A percentile compares a stretch with the other conserved stretches of the same genome.
Evolutionary conservation across 2,797 vertebrate species (phyloP).

Genomic region (Erethizon dorsatum): DNA sequence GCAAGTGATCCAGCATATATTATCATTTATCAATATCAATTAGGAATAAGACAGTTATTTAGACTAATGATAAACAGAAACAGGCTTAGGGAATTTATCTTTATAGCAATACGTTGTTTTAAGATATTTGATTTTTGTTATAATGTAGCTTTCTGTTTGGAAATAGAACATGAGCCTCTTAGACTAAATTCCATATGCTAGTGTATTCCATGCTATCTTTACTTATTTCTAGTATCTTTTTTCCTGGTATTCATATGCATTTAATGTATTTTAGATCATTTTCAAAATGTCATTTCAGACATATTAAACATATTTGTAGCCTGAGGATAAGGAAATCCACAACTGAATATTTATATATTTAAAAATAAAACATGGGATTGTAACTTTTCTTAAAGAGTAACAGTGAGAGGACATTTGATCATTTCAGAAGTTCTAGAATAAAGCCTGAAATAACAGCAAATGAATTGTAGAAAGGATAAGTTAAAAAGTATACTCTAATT

Average conservation of each 20-base stretch:
- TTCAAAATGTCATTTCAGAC: conserved; percentile 38
- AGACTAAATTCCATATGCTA: not conserved
- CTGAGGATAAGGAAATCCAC: not conserved
- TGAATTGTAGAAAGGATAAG: not conserved
- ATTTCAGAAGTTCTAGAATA: not conserved
- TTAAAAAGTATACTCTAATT: not conserved
- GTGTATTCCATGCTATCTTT: not conserved
- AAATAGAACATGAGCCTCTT: not conserved
- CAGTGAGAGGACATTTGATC: not conserved
- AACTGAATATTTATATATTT: not conserved
- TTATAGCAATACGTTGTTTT: not conserved
- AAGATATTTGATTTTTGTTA: conserved; percentile 27
- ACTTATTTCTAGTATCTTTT: not conserved
- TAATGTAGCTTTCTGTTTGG: not conserved
- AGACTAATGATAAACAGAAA: not conserved
- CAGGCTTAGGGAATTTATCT: not conserved
- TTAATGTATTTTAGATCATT: not conserved
- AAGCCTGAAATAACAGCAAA: not conserved
- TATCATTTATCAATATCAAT: not conserved
- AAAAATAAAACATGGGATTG: not conserved
- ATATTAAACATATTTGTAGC: conserved; percentile 24
- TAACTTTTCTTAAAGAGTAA: conserved; percentile 14
- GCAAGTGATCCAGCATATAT: not conserved
- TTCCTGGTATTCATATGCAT: not conserved
- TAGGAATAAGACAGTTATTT: not conserved